Base-by-base conservation (phyloP, 2,113 vertebrate genomes). In the Natator depressus region DNA sequence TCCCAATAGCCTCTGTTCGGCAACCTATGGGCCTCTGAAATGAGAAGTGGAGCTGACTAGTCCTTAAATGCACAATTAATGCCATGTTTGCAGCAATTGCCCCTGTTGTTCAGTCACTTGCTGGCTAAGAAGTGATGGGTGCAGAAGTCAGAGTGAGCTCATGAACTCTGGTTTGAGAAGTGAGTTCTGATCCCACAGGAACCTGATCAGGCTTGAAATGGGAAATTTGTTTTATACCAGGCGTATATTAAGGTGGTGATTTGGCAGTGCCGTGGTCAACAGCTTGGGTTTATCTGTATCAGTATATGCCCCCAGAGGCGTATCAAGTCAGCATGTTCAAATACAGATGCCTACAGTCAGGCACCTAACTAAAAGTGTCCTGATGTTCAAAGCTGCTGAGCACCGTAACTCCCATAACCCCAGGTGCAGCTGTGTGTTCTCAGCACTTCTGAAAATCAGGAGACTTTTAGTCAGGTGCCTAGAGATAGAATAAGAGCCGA, bases 81-180 rank as follows among this genome's bases (percentile, higher is more conserved):
- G 76, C 62, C 90, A 75, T 89, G 35, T 27, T 50, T 4, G 2
- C 46, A 11, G 38, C 10, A 0, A 49, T 1, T 53, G 53, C 72
- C 27, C 72, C 87, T 82, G 79, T 16, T 0, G 1, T 54, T 80
- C n/a, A 75, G 62, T 47, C 62, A 54, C 65, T 1, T 3, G 17
- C 1, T 0, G 51, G 46, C 0, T 13, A n/a, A 10, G 8, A 49
- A n/a, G 5, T 10, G 27, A 12, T 5, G n/a, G 6, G 4, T 3
- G 8, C 24, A 24, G 57, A 42, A 42, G 19, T 42, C 69, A 24
- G 38, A 75, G 2, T 42, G 38, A 75, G 19, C 38, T 75, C 25
- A 75, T 75, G 38, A 20, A 42, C 13, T 42, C n/a, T 75, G 35
- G 8, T 24, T 22, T 75, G 69, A 75, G 69, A 42, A 11, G 69